Conservation (phyloP, 2,888 invertebrate species). For the Nephrocerus scutellatus region DNA sequence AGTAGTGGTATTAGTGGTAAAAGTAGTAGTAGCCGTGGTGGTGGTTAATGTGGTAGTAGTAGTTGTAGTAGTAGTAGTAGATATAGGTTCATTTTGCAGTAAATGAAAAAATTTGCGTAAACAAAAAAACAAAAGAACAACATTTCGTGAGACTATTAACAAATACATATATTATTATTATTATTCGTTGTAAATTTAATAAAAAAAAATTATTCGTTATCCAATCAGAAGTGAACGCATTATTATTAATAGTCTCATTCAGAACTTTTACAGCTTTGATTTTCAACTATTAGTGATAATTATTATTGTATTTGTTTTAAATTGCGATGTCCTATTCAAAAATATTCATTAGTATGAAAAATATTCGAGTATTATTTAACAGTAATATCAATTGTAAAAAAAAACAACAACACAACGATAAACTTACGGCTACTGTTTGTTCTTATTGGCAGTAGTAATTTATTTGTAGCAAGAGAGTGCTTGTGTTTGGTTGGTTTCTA, state of each 20-base stretch:
- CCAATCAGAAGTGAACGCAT: constrained; percentile 1
- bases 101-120: constrained; percentile 41
- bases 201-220: constrained; percentile 19
- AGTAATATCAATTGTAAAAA: no score
- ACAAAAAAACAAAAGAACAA: constrained; percentile 41
- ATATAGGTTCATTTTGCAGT: constrained; percentile 26
- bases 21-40: constrained; percentile 24
- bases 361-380: constrained; percentile 12
- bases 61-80: no score
- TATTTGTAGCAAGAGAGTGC: constrained; percentile 22
- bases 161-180: constrained; percentile 24
- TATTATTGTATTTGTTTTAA: constrained; percentile 38
- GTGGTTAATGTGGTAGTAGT: constrained; percentile 22
- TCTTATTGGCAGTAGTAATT: constrained; percentile 47
- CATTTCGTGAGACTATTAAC: constrained; percentile 47
- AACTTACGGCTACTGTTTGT: constrained; percentile 47
- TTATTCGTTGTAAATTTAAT: constrained; percentile 15
- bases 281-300: constrained; percentile 25
- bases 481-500: constrained; percentile 9
- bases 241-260: constrained; percentile 47
- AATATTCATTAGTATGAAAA: constrained; percentile 21
- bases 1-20: constrained; percentile 20
- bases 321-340: constrained; percentile 28
- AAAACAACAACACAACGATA: constrained; percentile 15
- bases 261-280: constrained; percentile 32